Evolutionary conservation across 1,140 invertebrate species (phyloP).

Genomic region (Eubasilissa regina): DNA sequence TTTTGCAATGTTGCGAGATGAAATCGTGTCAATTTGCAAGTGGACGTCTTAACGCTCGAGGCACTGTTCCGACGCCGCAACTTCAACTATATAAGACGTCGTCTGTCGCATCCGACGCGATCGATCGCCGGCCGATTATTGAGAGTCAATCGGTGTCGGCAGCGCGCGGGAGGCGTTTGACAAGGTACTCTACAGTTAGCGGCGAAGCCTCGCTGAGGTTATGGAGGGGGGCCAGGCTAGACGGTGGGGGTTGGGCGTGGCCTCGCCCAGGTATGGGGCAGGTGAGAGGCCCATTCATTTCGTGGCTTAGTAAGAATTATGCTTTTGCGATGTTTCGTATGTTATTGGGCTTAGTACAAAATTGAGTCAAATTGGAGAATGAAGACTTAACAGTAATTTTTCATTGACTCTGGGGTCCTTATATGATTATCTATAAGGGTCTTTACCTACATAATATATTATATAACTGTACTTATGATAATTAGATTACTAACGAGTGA

Average conservation of each 20-base stretch:
- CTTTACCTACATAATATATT: too few relatives aligned
- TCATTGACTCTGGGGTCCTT: too few relatives aligned
- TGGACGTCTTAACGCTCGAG: neutral
- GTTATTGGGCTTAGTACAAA: too few relatives aligned
- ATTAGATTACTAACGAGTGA: too few relatives aligned
- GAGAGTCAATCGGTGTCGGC: constrained; percentile 3
- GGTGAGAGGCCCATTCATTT: constrained; percentile 1
- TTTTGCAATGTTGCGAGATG: neutral
- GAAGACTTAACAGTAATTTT: too few relatives aligned
- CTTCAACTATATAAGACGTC: constrained; percentile 2
- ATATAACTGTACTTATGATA: too few relatives aligned
- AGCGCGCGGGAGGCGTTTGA: constrained; percentile 23
- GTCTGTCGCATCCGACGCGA: constrained; percentile 3
- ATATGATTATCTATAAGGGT: too few relatives aligned
- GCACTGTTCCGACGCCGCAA: constrained; percentile 2
- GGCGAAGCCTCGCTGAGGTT: neutral
- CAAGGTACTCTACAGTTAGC: constrained; percentile 23
- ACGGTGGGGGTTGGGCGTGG: constrained; percentile 22
- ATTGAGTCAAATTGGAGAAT: too few relatives aligned
- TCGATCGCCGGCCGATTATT: constrained; percentile 39
- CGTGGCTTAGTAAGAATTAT: neutral
- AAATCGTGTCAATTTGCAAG: neutral
- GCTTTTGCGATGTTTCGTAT: too few relatives aligned
- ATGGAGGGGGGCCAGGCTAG: neutral
- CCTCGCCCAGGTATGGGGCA: constrained; percentile 20